phyloP scores from a whole-genome alignment of 1,140 invertebrate species.

The Sycobia sp. region DNA sequence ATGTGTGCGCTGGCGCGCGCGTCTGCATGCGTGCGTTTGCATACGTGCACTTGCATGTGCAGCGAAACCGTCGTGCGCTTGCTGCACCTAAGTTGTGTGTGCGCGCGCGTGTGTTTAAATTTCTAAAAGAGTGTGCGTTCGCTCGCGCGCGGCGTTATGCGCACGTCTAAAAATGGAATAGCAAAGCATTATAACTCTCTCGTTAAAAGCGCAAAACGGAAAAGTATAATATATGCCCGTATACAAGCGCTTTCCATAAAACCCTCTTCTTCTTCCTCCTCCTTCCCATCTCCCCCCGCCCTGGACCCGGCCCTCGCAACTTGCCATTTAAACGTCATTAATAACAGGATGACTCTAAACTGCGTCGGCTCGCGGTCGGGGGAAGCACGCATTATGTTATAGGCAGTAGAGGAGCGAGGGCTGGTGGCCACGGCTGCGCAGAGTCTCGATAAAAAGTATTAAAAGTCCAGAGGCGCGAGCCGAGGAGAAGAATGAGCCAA shows the following conservation, averaged over 20 bases:
- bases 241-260: slow-evolving; percentile 33
- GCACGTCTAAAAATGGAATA: slow-evolving; percentile 31
- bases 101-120: not conserved
- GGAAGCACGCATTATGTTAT: slow-evolving; percentile 12
- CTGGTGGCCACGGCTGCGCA: not conserved
- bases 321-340: slow-evolving; percentile 34
- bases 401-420: too few species aligned
- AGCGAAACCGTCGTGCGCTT: not conserved
- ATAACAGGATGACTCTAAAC: slow-evolving; percentile 35
- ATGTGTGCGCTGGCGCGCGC: not conserved
- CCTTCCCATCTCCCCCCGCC: not conserved
- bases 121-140: too few species aligned
- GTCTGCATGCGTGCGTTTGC: not conserved
- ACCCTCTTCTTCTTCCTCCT: slow-evolving; percentile 4
- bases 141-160: slow-evolving; percentile 4
- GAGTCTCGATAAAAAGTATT: slow-evolving; percentile 14
- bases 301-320: not conserved
- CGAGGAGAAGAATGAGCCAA: too few species aligned
- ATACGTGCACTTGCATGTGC: not conserved
- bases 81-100: too few species aligned
- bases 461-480: too few species aligned
- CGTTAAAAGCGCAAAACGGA: slow-evolving; percentile 26
- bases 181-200: slow-evolving; percentile 28
- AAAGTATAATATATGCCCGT: slow-evolving; percentile 29
- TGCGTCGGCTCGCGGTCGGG: slow-evolving; percentile 4